A percentile compares a stretch with the other conserved stretches of the same genome.
phyloP scores from a whole-genome alignment of 1,140 invertebrate species.

The Drosophila gunungcola region DNA sequence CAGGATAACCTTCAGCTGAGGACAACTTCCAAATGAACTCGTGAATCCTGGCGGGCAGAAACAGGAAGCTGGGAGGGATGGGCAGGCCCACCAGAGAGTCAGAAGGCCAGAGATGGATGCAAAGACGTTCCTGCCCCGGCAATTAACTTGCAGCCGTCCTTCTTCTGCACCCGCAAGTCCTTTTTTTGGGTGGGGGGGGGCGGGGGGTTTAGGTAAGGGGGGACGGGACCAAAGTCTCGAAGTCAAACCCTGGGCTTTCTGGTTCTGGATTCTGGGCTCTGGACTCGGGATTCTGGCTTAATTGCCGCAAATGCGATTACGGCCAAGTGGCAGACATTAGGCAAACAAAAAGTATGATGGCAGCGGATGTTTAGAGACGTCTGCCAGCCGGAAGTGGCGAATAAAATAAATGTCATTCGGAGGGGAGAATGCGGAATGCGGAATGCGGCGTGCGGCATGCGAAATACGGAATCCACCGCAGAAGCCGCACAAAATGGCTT shows the following conservation, averaged over 20 bases:
- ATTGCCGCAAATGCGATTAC: constrained; percentile 82
- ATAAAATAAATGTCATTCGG: constrained; percentile 80
- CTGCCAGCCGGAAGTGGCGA: constrained; percentile 77
- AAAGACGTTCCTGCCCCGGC: constrained; percentile 64
- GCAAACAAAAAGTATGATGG: constrained; percentile 80
- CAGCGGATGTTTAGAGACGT: constrained; percentile 77
- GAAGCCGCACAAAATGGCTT: constrained; percentile 80
- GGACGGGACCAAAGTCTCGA: constrained; percentile 44
- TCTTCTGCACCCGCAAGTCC: constrained; percentile 23
- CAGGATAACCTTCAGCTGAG: not conserved
- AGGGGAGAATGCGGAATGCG: constrained; percentile 1
- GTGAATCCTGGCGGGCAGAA: not conserved
- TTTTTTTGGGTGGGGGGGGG: too few species aligned
- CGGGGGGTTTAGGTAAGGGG: too few species aligned
- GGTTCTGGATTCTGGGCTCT: constrained; percentile 29
- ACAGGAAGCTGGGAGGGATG: not conserved
- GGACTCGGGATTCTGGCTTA: constrained; percentile 49
- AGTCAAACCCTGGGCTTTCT: constrained; percentile 62
- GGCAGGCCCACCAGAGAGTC: constrained; percentile 6
- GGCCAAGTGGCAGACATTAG: constrained; percentile 79
- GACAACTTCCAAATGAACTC: not conserved
- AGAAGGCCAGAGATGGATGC: constrained; percentile 33
- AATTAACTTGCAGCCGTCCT: constrained; percentile 61
- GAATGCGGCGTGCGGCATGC: not conserved
- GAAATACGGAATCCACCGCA: constrained; percentile 23